Conservation (phyloP, 2,888 invertebrate species). For the Cactoblastis cactorum region DNA sequence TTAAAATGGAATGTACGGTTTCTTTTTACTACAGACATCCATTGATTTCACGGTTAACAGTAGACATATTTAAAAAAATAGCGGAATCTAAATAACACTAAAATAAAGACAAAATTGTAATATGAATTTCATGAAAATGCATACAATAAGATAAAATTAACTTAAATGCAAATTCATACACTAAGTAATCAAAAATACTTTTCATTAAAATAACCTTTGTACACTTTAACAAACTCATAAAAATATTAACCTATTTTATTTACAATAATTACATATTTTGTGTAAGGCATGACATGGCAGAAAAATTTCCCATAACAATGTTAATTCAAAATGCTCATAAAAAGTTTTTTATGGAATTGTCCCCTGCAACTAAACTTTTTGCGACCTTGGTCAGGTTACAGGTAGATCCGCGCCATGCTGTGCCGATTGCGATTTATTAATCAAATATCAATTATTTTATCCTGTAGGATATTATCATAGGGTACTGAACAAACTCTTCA, state of each 20-base stretch:
- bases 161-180: too few species aligned
- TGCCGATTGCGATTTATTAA: too few species aligned
- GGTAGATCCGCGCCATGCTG: too few species aligned
- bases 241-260: not conserved
- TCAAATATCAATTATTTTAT: too few species aligned
- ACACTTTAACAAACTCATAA: not conserved
- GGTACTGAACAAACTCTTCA: too few species aligned
- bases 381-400: too few species aligned
- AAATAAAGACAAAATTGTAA: not conserved
- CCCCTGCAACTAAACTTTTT: too few species aligned
- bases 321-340: too few species aligned
- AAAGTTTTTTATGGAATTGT: too few species aligned
- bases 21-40: conserved; percentile 22
- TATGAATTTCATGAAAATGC: not conserved
- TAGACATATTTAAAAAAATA: too few species aligned
- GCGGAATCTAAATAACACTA: not conserved
- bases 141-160: not conserved
- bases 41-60: too few species aligned
- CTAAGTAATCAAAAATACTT: not conserved
- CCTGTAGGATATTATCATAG: too few species aligned
- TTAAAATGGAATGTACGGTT: conserved; percentile 56
- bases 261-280: not conserved
- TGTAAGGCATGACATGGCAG: conserved; percentile 56
- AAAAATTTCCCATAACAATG: conserved; percentile 14
- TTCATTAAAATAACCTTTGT: not conserved